Evolutionary conservation across 2,888 invertebrate species (phyloP), one percentile per base, ranked within the genome.

Genomic region (Trissoscelio sp.): DNA sequence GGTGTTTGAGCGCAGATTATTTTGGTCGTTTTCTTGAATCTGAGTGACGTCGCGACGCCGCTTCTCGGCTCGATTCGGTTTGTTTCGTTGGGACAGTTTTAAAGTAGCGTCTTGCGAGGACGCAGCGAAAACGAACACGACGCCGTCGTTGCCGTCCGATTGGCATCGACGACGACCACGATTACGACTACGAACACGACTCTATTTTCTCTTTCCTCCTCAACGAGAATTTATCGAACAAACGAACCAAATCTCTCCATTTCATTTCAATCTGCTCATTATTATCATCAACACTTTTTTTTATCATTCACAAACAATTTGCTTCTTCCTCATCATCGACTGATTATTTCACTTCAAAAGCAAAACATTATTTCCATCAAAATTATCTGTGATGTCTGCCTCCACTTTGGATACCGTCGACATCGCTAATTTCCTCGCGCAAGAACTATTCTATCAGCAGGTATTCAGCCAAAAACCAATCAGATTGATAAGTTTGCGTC

Each of bases 381-480:
- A n/a, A n/a, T n/a, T n/a, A n/a, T n/a, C n/a, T n/a, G n/a, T n/a
- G 0, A 31, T 31, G 31, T 7, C 31, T 46, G 6, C 87, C 91
- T 60, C 53, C 60, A 34, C 64, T 37, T 95, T 96, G 93, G 96
- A 96, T 93, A 95, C 96, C 91, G 94, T 95, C 93, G 96, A 96
- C 94, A 95, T 96, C 91, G 96, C 96, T 88, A 96, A 95, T 92
- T 95, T 96, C 92, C 94, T 96, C 90, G 96, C 96, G 90, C 96
- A 95, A 91, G 96, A 96, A 94, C 93, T 95, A 91, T 95, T 96
- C 93, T 95, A 95, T 93, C 96, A 96, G 92, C 96, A 96, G 95
- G 95, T 95, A 95, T 62, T 58, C 9, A 9, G 9, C 9, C 9
- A 1, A 31, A 1, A 3, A 31, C 6, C 9, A 31, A 31, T 7